Conservation (phyloP, 2,113 vertebrate genomes). For the Aleadryas rufinucha region DNA sequence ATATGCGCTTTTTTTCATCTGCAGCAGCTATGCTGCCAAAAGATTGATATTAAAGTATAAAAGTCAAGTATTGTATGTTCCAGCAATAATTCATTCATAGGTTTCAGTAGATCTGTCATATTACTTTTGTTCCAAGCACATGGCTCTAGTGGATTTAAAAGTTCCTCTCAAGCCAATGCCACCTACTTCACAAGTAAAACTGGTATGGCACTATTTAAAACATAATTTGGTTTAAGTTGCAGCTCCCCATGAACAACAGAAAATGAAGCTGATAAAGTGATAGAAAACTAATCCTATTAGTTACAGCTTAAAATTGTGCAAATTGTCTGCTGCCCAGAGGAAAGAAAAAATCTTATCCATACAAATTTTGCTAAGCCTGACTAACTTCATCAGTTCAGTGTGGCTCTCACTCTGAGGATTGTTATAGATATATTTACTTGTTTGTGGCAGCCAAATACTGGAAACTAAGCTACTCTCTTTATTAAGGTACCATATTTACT, state of each 20-base stretch:
- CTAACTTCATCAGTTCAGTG: not conserved
- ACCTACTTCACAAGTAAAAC: not conserved
- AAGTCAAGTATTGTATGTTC: slow-evolving; percentile 30
- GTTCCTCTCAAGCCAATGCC: not conserved
- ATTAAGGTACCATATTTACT: not conserved
- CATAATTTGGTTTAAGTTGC: not conserved
- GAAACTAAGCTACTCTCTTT: not conserved
- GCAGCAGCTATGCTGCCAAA: slow-evolving; percentile 25
- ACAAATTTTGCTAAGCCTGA: not conserved
- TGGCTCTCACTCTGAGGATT: not conserved
- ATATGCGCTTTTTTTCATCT: not conserved
- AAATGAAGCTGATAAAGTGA: not conserved
- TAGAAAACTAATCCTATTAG: not conserved
- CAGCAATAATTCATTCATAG: slow-evolving; percentile 45
- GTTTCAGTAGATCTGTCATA: slow-evolving; percentile 27
- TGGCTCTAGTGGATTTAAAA: not conserved
- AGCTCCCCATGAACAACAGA: not conserved
- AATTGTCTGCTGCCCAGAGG: not conserved
- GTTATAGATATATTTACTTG: not conserved
- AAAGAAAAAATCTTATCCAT: not conserved
- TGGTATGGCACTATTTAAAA: not conserved
- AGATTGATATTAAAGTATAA: slow-evolving; percentile 42
- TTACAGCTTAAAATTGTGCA: not conserved
- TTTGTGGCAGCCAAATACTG: not conserved
- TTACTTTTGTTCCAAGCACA: slow-evolving; percentile 41